Conservation (phyloP, 2,888 invertebrate species). For the Lymantria dispar region DNA sequence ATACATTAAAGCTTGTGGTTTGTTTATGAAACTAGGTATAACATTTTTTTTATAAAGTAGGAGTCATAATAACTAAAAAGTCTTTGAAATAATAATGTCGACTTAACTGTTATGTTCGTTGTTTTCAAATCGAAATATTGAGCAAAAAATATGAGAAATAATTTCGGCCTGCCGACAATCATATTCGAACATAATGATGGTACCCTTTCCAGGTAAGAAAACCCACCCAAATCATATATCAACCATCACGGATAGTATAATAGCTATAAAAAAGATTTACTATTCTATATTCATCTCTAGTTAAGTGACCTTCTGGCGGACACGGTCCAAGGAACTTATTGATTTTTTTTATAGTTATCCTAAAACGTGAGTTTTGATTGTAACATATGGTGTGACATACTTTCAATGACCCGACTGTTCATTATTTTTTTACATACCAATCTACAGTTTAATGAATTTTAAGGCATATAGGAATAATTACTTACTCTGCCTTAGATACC, state of each 20-base stretch:
- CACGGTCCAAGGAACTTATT: slow-evolving; percentile 64
- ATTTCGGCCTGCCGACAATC: slow-evolving; percentile 77
- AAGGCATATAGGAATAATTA: too few relatives aligned
- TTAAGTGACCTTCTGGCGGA: slow-evolving; percentile 74
- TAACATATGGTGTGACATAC: slow-evolving; percentile 72
- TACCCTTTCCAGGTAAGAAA: slow-evolving; percentile 78
- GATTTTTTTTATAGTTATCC: slow-evolving; percentile 63
- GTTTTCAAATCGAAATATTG: slow-evolving; percentile 58
- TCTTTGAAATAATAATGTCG: slow-evolving; percentile 50
- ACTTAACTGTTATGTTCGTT: slow-evolving; percentile 61
- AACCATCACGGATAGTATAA: slow-evolving; percentile 72
- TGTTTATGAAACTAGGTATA: slow-evolving; percentile 48
- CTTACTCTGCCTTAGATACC: too few relatives aligned
- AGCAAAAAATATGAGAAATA: slow-evolving; percentile 61
- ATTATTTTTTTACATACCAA: slow-evolving; percentile 40
- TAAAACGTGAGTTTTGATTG: slow-evolving; percentile 50
- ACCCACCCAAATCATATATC: slow-evolving; percentile 77
- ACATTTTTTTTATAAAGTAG: slow-evolving; percentile 43
- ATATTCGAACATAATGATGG: slow-evolving; percentile 71
- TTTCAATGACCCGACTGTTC: slow-evolving; percentile 59
- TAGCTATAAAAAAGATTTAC: slow-evolving; percentile 78
- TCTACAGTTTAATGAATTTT: too few relatives aligned
- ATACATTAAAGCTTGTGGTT: slow-evolving; percentile 46
- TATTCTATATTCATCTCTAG: slow-evolving; percentile 72
- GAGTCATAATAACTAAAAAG: slow-evolving; percentile 44